These are phyloP conservation scores for Venturia canescens DNA, from an alignment of 1,140 invertebrate genomes.

Conservation along the genomic window DNA sequence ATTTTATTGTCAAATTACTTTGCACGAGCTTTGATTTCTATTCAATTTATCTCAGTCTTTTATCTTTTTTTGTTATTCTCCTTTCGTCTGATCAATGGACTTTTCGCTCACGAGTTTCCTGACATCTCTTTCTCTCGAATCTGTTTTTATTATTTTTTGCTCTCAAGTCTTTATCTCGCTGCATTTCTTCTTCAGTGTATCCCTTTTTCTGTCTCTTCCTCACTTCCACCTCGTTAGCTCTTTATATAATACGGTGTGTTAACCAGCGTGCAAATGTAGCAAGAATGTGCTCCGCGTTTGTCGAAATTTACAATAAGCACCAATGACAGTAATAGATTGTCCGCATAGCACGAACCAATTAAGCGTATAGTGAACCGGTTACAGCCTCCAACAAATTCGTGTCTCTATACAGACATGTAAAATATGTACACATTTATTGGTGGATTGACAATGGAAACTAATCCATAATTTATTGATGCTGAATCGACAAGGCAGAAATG, in stretches of 20 bases:
- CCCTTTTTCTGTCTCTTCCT: not conserved
- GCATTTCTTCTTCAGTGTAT: not conserved
- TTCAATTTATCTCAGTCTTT: too few species aligned
- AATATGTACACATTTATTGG: slow-evolving; percentile 53
- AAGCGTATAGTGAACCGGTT: slow-evolving; percentile 59
- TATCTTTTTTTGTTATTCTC: too few species aligned
- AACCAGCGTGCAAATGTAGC: not conserved
- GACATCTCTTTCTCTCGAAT: too few species aligned
- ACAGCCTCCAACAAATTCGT: too few species aligned
- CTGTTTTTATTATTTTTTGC: too few species aligned
- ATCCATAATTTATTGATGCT: slow-evolving; percentile 55
- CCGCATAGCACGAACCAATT: slow-evolving; percentile 62
- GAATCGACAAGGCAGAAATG: slow-evolving; percentile 41
- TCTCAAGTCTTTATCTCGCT: too few species aligned
- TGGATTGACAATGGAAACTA: slow-evolving; percentile 61
- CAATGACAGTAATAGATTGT: slow-evolving; percentile 56
- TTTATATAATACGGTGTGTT: not conserved
- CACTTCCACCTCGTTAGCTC: not conserved
- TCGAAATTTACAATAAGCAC: slow-evolving; percentile 52
- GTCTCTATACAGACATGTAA: too few species aligned
- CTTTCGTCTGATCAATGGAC: too few species aligned
- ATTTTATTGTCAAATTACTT: too few species aligned
- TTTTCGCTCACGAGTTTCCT: too few species aligned
- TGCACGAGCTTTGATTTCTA: too few species aligned
- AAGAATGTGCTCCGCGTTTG: not conserved